Percentiles rank a stretch among this genome's conserved stretches.
These are phyloP conservation scores for Ifrita kowaldi DNA, from an alignment of 2,113 vertebrate genomes.

Conservation along the genomic window DNA sequence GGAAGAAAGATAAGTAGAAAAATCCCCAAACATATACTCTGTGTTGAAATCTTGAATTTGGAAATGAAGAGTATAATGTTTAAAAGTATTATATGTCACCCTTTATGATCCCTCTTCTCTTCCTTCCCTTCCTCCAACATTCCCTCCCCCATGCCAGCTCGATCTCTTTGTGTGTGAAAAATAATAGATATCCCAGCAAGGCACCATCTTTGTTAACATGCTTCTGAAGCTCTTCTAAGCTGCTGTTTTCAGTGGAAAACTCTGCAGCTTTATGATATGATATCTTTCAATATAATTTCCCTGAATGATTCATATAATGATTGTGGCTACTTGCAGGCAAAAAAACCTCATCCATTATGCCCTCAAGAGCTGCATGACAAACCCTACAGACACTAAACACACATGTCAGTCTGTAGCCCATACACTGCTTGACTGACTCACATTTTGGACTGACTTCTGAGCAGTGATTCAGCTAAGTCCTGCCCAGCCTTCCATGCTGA, in stretches of 20 bases:
- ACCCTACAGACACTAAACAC: background rate
- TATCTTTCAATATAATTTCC: background rate
- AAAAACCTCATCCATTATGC: background rate
- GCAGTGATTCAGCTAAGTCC: slow-evolving; percentile 17
- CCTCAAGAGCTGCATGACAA: background rate
- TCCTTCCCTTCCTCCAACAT: background rate
- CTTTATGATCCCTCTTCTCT: background rate
- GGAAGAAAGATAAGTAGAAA: background rate
- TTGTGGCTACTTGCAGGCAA: background rate
- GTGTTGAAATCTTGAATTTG: background rate
- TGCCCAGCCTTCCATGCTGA: slow-evolving; percentile 7
- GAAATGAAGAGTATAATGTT: background rate
- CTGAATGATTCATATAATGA: slow-evolving; percentile 3
- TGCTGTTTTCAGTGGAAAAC: background rate
- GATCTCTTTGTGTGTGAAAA: background rate
- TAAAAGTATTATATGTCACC: background rate
- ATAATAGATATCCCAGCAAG: slow-evolving; percentile 27
- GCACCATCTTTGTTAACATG: background rate
- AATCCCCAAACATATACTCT: background rate
- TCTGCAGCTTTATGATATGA: slow-evolving; percentile 1
- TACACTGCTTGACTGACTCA: background rate
- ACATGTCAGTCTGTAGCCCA: background rate
- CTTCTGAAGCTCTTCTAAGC: slow-evolving; percentile 17
- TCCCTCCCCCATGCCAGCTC: background rate
- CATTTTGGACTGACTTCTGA: slow-evolving; percentile 26